phyloP scores from a whole-genome alignment of 2,888 invertebrate species.

The Hirtodrosophila histrioides region DNA sequence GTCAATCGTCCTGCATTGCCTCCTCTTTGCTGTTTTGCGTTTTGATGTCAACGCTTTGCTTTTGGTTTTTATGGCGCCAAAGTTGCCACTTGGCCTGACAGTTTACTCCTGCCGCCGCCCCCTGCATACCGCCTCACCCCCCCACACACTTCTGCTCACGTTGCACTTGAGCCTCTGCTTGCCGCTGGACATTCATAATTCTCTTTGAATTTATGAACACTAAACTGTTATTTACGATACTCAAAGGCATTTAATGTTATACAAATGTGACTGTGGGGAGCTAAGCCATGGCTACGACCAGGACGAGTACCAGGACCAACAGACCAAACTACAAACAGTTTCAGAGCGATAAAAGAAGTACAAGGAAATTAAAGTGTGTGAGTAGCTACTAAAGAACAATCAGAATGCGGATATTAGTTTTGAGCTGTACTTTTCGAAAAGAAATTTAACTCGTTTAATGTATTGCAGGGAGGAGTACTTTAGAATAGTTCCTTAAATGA shows the following conservation, averaged over 20 bases:
- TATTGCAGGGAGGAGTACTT: too few relatives aligned
- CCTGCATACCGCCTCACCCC: neutral
- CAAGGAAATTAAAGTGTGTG: constrained; percentile 49
- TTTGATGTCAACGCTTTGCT: constrained; percentile 62
- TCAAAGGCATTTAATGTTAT: constrained; percentile 78
- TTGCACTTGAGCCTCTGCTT: constrained; percentile 46
- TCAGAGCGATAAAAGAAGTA: constrained; percentile 41
- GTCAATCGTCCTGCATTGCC: constrained; percentile 58
- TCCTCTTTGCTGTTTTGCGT: constrained; percentile 66
- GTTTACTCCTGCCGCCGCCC: constrained; percentile 1
- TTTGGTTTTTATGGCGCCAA: constrained; percentile 62
- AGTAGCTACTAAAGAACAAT: neutral
- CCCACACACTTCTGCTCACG: constrained; percentile 26
- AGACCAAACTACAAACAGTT: constrained; percentile 19
- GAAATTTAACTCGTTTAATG: neutral
- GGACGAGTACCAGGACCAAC: constrained; percentile 9
- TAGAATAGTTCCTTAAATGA: neutral
- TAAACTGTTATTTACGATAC: constrained; percentile 82
- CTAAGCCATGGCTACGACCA: constrained; percentile 10
- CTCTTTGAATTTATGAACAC: constrained; percentile 82
- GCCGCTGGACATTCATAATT: constrained; percentile 79
- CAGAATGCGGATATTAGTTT: constrained; percentile 38
- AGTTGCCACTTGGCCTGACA: constrained; percentile 51
- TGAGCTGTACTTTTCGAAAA: constrained; percentile 10
- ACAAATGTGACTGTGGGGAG: constrained; percentile 73